These are phyloP conservation scores for Zeus faber DNA, from an alignment of 2,113 vertebrate species.

Conservation along the genomic window DNA sequence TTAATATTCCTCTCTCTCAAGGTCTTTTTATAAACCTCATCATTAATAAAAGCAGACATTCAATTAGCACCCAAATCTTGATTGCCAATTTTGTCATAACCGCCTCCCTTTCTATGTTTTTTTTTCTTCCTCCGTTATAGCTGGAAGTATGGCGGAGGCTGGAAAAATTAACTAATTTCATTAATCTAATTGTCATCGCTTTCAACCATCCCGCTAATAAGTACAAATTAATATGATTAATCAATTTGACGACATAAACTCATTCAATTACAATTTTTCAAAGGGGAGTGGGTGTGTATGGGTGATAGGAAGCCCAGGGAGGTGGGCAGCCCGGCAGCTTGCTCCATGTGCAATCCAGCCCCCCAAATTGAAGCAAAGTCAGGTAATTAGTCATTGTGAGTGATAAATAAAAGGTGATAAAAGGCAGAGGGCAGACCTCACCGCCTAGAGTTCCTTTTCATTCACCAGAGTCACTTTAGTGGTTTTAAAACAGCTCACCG, in stretches of 20 bases:
- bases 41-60: slow-evolving; percentile 97
- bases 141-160: slow-evolving; percentile 64
- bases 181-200: slow-evolving; percentile 91
- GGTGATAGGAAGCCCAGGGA: slow-evolving; percentile 64
- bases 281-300: slow-evolving; percentile 81
- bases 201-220: slow-evolving; percentile 90
- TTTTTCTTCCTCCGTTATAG: slow-evolving; percentile 51
- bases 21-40: slow-evolving; percentile 88
- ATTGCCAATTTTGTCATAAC: slow-evolving; percentile 81
- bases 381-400: slow-evolving; percentile 68
- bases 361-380: slow-evolving; percentile 59
- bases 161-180: slow-evolving; percentile 83
- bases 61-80: slow-evolving; percentile 86
- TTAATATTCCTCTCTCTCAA: slow-evolving; percentile 89
- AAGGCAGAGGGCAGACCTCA: slow-evolving; percentile 34
- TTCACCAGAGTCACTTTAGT: slow-evolving; percentile 12
- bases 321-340: slow-evolving; percentile 50
- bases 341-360: slow-evolving; percentile 43
- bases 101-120: slow-evolving; percentile 65
- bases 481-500: slow-evolving; percentile 14
- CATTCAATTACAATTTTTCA: slow-evolving; percentile 90
- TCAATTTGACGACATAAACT: slow-evolving; percentile 95
- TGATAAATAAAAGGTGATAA: slow-evolving; percentile 60
- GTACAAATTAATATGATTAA: slow-evolving; percentile 96
- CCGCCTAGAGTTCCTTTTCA: background rate